Evolutionary conservation across 2,888 invertebrate genomes (phyloP), one percentile per base, ranked within the genome.

Genomic region (Andrena haemorrhoa): DNA sequence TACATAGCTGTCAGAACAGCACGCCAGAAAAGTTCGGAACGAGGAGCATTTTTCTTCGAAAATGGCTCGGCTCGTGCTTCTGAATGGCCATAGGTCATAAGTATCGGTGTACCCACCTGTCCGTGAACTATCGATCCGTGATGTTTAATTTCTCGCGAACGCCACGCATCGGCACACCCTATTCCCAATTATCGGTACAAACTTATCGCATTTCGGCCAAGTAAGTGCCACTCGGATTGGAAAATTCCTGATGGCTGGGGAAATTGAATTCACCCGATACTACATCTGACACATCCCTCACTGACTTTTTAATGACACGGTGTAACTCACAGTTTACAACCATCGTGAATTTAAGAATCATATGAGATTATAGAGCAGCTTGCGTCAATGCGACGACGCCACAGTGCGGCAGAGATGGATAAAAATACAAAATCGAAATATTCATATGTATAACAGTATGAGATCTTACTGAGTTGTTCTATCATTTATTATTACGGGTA

Each of bases 101-200:
- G 33, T 53, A 66, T 41, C 29, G 26, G 8, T 23, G 47, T 33
- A 10, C 35, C 6, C 2, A 29, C 7, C 31, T 56, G 35, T 31
- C 33, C 4, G 49, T 65, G 56, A 83, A 33, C 51, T 68, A 82
- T 83, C 66, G 77, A 74, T 63, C 31, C 10, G 16, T 35, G 23
- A 56, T 47, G 63, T n/a, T 63, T 70, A 70, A 74, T 71, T 74
- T 61, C 51, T 33, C 47, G 8, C 8, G 10, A 29, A 20, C 35
- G 10, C 51, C 47, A 65, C 68, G 41, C 33, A 51, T 81, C 53
- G 35, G 10, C 58, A 26, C 64, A 51, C 60, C 20, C 75, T 49
- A 16, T 61, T 63, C 49, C 58, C 77, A 73, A 81, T 81, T 81
- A 80, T 56, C 61, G 60, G 68, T 31, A 33, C 60, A 70, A 78